Evolutionary conservation across 2,113 vertebrate species (phyloP).

Genomic region (Vanacampus margaritifer): DNA sequence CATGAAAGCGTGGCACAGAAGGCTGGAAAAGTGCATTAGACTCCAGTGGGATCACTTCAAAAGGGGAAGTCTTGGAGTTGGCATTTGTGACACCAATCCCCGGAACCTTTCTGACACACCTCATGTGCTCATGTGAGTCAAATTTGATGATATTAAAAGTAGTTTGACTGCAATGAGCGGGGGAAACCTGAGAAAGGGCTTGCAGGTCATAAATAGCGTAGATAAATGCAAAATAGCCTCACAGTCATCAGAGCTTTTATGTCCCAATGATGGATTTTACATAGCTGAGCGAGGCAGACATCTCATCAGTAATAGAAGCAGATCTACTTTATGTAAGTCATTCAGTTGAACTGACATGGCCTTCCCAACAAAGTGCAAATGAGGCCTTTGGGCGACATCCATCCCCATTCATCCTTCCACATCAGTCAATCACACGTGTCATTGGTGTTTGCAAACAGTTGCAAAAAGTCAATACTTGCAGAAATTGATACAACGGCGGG

Average conservation of each 20-base stretch:
- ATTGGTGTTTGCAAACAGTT: slow-evolving; percentile 51
- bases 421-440: slow-evolving; percentile 31
- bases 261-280: not conserved
- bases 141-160: not conserved
- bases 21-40: too few relatives aligned
- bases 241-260: not conserved
- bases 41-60: too few relatives aligned
- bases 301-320: not conserved
- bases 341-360: slow-evolving; percentile 29
- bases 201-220: not conserved
- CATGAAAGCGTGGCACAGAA: too few relatives aligned
- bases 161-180: not conserved
- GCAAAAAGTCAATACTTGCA: slow-evolving; percentile 37
- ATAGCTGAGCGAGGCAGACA: not conserved
- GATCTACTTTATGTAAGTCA: slow-evolving; percentile 24
- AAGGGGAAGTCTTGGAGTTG: too few relatives aligned
- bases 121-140: not conserved
- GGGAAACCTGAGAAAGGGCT: not conserved
- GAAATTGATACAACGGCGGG: slow-evolving; percentile 22
- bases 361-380: slow-evolving; percentile 12
- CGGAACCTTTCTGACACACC: not conserved
- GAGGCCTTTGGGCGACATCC: slow-evolving; percentile 22
- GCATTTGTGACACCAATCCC: not conserved
- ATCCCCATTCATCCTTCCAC: slow-evolving; percentile 18
- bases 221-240: slow-evolving; percentile 1